A percentile compares a stretch with the other conserved stretches of the same genome.
These are phyloP conservation scores for Botia kubotai DNA, from an alignment of 2,797 vertebrate species.

Conservation along the genomic window DNA sequence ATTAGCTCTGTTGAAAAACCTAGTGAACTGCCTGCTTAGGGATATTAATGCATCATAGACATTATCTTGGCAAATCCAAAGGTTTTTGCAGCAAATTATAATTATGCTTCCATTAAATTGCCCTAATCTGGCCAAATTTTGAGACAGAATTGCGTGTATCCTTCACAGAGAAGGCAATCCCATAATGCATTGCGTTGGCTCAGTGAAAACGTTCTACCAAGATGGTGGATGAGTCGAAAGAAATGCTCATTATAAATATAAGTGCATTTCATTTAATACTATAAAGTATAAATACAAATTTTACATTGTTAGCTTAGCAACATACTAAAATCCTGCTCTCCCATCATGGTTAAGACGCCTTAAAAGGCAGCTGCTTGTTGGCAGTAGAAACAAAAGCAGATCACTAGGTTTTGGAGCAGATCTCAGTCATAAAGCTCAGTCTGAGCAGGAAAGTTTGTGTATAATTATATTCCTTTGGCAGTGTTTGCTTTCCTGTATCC, in stretches of 20 bases:
- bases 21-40: neutral
- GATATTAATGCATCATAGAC: neutral
- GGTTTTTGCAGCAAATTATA: neutral
- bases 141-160: no score
- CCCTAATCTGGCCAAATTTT: no score
- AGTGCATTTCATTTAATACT: neutral
- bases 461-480: slow-evolving; percentile 68
- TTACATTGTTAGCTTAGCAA: no score
- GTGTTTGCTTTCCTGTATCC: slow-evolving; percentile 51
- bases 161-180: no score
- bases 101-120: no score
- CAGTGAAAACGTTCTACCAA: neutral
- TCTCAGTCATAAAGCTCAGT: neutral
- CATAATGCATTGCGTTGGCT: no score
- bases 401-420: no score
- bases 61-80: neutral
- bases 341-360: no score
- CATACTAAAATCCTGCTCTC: no score
- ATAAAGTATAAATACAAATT: neutral
- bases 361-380: no score
- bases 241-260: neutral
- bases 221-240: neutral
- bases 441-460: neutral
- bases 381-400: no score
- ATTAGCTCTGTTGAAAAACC: neutral